phyloP scores from a whole-genome alignment of 2,888 invertebrate genomes.

The Tigriopus californicus region DNA sequence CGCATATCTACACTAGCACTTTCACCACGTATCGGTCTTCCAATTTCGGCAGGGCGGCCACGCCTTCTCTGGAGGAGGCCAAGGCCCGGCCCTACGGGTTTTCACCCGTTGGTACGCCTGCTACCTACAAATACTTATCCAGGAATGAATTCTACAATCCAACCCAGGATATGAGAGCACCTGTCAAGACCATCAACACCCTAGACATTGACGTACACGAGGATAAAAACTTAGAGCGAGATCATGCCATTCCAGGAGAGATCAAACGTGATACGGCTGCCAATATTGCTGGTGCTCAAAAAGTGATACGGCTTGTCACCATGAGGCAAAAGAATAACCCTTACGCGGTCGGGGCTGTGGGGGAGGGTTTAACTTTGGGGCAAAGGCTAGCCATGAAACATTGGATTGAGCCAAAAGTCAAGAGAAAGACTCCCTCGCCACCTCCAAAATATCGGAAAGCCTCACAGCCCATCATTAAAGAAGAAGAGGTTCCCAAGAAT shows the following conservation, averaged over 20 bases:
- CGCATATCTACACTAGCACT: no score
- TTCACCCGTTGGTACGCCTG: background rate
- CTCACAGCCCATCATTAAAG: background rate
- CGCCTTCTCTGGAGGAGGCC: background rate
- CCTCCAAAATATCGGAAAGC: background rate
- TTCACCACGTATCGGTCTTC: no score
- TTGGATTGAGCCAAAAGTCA: background rate
- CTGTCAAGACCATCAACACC: slow-evolving; percentile 15
- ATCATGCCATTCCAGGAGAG: slow-evolving; percentile 7
- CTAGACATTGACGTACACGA: background rate
- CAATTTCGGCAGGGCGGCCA: no score
- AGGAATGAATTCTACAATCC: background rate
- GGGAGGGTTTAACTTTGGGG: slow-evolving; percentile 5
- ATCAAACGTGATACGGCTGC: slow-evolving; percentile 12
- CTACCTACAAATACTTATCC: slow-evolving; percentile 10
- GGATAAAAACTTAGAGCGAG: background rate
- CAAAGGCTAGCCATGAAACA: slow-evolving; percentile 11
- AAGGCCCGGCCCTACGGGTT: background rate
- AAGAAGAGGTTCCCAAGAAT: background rate
- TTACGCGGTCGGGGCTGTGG: background rate
- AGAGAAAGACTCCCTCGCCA: no score
- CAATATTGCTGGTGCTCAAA: slow-evolving; percentile 11
- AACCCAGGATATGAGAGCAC: background rate
- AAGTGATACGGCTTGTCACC: slow-evolving; percentile 12
- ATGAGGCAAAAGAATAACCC: slow-evolving; percentile 2